phyloP scores from a whole-genome alignment of 2,113 vertebrate species.

The Chlorodrepanis virens region DNA sequence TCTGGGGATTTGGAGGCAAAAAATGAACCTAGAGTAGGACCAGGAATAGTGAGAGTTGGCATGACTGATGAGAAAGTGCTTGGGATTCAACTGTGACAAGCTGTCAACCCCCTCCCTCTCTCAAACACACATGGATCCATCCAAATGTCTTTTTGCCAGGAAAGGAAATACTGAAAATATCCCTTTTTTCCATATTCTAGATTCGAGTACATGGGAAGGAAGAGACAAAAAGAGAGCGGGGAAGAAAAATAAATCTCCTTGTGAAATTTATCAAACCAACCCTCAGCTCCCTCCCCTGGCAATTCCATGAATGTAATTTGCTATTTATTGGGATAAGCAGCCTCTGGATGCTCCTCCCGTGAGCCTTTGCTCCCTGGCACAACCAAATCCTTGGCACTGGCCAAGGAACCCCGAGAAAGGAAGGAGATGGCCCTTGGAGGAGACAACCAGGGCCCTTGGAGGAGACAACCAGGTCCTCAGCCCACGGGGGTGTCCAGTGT shows the following conservation, averaged over 20 bases:
- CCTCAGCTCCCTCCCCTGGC: not conserved
- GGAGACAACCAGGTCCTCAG: not conserved
- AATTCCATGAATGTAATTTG: not conserved
- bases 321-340: not conserved
- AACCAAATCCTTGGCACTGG: not conserved
- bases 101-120: not conserved
- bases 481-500: not conserved
- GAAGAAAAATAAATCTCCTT: not conserved
- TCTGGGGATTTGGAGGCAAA: not conserved
- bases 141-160: not conserved
- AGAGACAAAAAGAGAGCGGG: not conserved
- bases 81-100: not conserved
- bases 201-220: not conserved
- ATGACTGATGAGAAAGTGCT: not conserved
- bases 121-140: not conserved
- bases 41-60: not conserved
- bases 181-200: not conserved
- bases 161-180: not conserved
- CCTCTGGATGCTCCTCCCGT: not conserved
- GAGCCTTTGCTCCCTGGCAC: not conserved
- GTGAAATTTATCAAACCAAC: not conserved
- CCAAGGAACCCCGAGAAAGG: rapidly evolving
- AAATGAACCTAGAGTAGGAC: not conserved
- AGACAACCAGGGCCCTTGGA: not conserved
- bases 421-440: not conserved